Percentiles rank a stretch among this genome's conserved stretches.
These are phyloP conservation scores for Xanthorhoe spadicearia DNA, from an alignment of 2,888 invertebrate genomes.

Conservation along the genomic window DNA sequence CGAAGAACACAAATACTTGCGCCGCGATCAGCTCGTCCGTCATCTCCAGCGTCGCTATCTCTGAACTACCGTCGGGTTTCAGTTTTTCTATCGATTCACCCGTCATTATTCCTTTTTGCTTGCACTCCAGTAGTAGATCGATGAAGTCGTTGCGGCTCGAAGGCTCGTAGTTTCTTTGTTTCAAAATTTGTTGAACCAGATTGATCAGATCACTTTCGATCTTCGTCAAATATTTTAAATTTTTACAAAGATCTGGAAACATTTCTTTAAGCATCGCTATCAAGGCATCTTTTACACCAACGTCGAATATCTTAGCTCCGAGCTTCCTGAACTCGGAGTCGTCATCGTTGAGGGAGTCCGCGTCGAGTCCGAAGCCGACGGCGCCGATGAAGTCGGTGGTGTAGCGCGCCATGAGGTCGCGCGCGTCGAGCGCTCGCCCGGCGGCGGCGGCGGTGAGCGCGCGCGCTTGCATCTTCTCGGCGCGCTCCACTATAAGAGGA, in stretches of 20 bases:
- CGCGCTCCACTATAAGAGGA: slow-evolving; percentile 64
- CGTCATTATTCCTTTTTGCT: slow-evolving; percentile 55
- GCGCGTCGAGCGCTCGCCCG: slow-evolving; percentile 54
- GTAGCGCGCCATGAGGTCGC: slow-evolving; percentile 70
- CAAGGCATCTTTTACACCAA: slow-evolving; percentile 44
- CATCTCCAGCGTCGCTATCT: slow-evolving; percentile 50
- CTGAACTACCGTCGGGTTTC: slow-evolving; percentile 57
- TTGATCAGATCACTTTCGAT: slow-evolving; percentile 55
- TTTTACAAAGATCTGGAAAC: slow-evolving; percentile 55
- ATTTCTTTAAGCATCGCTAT: slow-evolving; percentile 55
- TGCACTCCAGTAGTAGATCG: slow-evolving; percentile 61
- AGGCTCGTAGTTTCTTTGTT: slow-evolving; percentile 59
- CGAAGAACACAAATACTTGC: slow-evolving; percentile 67
- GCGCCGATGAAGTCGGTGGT: slow-evolving; percentile 70
- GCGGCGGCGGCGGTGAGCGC: slow-evolving; percentile 49
- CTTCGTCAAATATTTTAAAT: slow-evolving; percentile 50
- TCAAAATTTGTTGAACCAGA: slow-evolving; percentile 60
- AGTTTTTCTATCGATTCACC: slow-evolving; percentile 60
- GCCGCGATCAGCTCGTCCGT: slow-evolving; percentile 60
- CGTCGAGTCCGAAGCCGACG: slow-evolving; percentile 66
- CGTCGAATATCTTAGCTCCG: slow-evolving; percentile 58
- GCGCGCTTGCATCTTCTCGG: slow-evolving; percentile 57
- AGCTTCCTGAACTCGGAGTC: slow-evolving; percentile 63
- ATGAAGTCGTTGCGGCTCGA: slow-evolving; percentile 64
- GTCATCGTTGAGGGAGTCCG: slow-evolving; percentile 62